Evolutionary conservation across 2,113 vertebrate species (phyloP).

Genomic region (Tragelaphus imberbis): DNA sequence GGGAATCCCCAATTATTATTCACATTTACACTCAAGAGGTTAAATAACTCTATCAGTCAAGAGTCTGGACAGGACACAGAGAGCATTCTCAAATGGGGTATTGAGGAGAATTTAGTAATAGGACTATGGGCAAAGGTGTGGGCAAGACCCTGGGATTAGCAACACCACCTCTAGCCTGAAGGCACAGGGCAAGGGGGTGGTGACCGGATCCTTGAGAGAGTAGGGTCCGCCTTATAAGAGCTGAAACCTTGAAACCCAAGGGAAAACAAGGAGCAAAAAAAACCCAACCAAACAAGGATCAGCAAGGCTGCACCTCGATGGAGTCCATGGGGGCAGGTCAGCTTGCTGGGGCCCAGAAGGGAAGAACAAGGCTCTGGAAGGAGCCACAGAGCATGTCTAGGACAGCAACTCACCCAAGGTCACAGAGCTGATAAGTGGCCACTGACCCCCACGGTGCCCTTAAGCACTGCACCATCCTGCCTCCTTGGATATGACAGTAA

Average conservation of each 20-base stretch:
- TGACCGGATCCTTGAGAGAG: not conserved
- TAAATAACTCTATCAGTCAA: not conserved
- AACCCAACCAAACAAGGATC: not conserved
- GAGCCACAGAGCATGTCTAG: not conserved
- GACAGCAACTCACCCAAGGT: not conserved
- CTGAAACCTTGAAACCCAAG: not conserved
- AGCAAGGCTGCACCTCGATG: fast-evolving
- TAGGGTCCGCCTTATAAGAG: not conserved
- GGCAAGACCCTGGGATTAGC: not conserved
- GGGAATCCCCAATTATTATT: not conserved
- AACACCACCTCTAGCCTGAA: not conserved
- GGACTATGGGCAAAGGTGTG: not conserved
- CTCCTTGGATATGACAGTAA: not conserved
- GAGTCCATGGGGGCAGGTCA: not conserved
- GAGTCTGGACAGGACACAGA: not conserved
- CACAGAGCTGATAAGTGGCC: not conserved
- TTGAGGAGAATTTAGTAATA: not conserved
- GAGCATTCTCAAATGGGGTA: not conserved
- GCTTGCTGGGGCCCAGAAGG: not conserved
- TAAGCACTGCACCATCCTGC: not conserved
- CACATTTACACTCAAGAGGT: not conserved
- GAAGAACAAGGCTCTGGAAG: not conserved
- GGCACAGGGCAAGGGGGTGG: not conserved
- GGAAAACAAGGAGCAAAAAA: not conserved
- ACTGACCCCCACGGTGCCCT: not conserved